Evolutionary conservation across 2,113 vertebrate genomes (phyloP).

Genomic region (Eubucco bourcierii): DNA sequence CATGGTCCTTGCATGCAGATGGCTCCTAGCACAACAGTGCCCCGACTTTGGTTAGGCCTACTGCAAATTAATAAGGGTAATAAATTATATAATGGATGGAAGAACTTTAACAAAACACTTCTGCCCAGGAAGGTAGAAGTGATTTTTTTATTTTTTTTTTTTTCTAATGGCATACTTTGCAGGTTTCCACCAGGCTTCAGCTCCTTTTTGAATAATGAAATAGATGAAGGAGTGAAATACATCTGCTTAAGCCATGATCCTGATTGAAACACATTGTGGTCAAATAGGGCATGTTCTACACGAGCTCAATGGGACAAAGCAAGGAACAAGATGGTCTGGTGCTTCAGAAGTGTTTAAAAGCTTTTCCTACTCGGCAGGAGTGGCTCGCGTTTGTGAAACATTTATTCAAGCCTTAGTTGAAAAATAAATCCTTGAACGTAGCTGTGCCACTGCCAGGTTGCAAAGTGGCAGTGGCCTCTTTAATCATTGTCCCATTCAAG

Average conservation of each 20-base stretch:
- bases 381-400: slow-evolving; percentile 73
- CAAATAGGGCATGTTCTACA: slow-evolving; percentile 5
- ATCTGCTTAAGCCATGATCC: background rate
- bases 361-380: slow-evolving; percentile 54
- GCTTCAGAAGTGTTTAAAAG: slow-evolving; percentile 45
- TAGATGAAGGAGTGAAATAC: slow-evolving; percentile 37
- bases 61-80: slow-evolving; percentile 6
- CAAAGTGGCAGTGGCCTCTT: slow-evolving; percentile 63
- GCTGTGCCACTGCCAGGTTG: slow-evolving; percentile 45
- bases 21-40: background rate
- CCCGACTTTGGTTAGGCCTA: background rate
- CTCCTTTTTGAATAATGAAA: slow-evolving; percentile 33
- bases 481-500: slow-evolving; percentile 74
- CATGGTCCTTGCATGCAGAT: background rate
- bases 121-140: background rate
- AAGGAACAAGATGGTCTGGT: background rate
- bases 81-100: background rate
- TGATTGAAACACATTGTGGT: slow-evolving; percentile 36
- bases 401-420: slow-evolving; percentile 71
- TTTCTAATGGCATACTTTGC: background rate
- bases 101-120: slow-evolving; percentile 27
- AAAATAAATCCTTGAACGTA: slow-evolving; percentile 69
- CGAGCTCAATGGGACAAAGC: background rate
- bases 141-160: background rate
- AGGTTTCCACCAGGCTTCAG: background rate